Evolutionary conservation across 2,113 vertebrate genomes (phyloP), one percentile per base, ranked within the genome.

Genomic region (Oncorhynchus mykiss): DNA sequence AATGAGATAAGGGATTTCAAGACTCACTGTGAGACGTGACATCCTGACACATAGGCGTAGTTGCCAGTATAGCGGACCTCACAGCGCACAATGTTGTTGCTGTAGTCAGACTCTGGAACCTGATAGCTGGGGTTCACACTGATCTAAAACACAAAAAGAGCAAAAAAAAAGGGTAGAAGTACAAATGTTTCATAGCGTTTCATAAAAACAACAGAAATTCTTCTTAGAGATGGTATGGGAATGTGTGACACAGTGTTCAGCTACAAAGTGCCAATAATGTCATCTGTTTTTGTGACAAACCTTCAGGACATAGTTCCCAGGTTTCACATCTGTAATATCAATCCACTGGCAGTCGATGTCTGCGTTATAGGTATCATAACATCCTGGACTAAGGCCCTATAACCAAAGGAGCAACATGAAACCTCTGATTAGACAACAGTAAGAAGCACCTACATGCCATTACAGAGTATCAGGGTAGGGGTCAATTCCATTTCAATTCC

Each of bases 291-390:
- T 77, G 76, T 2, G 5, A 84, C 82, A 69, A 75, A 98, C 98
- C 95, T 99, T 99, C 71, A 99, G 94, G 87, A 97, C 93, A 83
- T 98, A 99, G 87, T 98, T 95, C 84, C 98, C 98, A 91, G 98
- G 96, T 85, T 97, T 93, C 79, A 99, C 96, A 79, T 99, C 98
- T 87, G 98, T 99, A 84, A 99, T 99, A 85, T 99, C 98, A 80
- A 99, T 97, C 98, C 98, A 99, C 57, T 99, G 98, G 88, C 98
- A 99, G 87, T 99, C 97, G 82, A 99, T 99, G 86, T 99, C 97
- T 75, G 97, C 97, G 51, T 97, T 98, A 78, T 99, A 99, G 59
- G 96, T 99, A 82, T 99, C 97, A 0, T 99, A 99, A 83, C 97
- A 99, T 75, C 97, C 97, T 73, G 97, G 97, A 75, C 97, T 99